Conservation (phyloP, 2,888 invertebrate genomes). For the Drosophila acutilabella region DNA sequence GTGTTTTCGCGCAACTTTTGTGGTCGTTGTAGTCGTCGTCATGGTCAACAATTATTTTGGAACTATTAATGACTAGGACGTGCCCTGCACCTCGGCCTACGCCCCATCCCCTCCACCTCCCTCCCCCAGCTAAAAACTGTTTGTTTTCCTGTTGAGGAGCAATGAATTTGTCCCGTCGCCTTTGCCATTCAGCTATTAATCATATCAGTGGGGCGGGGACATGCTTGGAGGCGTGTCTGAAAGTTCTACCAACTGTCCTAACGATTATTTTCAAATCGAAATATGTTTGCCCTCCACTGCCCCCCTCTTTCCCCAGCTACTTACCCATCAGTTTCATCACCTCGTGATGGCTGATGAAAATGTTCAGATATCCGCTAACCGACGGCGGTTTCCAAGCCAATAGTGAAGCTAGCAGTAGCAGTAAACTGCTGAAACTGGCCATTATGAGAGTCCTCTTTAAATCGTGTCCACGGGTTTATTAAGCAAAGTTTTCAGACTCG, state of each 20-base stretch:
- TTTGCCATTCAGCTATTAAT: conserved; percentile 71
- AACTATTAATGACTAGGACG: conserved; percentile 74
- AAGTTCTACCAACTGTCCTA: conserved; percentile 24
- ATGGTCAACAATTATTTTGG: conserved; percentile 78
- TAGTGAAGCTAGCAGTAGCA: conserved; percentile 69
- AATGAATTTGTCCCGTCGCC: conserved; percentile 74
- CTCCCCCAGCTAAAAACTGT: conserved; percentile 37
- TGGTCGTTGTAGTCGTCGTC: conserved; percentile 43
- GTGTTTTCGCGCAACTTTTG: conserved; percentile 63
- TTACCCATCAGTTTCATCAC: conserved; percentile 92
- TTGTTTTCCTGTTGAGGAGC: conserved; percentile 66
- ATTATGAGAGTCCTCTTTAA: conserved; percentile 22
- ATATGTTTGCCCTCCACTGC: not conserved
- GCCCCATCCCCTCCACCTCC: not conserved
- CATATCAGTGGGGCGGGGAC: conserved; percentile 47
- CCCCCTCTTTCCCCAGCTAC: conserved; percentile 71
- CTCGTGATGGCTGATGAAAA: conserved; percentile 92
- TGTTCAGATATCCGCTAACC: conserved; percentile 90
- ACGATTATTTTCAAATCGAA: conserved; percentile 47
- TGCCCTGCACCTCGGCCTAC: conserved; percentile 32
- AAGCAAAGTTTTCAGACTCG: conserved; percentile 19
- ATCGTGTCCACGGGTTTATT: conserved; percentile 19
- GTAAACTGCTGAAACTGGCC: conserved; percentile 34
- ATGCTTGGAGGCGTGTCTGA: conserved; percentile 24
- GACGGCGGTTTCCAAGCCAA: conserved; percentile 82